These are phyloP conservation scores for Tenthredo notha DNA, from an alignment of 2,888 invertebrate genomes.

Conservation along the genomic window DNA sequence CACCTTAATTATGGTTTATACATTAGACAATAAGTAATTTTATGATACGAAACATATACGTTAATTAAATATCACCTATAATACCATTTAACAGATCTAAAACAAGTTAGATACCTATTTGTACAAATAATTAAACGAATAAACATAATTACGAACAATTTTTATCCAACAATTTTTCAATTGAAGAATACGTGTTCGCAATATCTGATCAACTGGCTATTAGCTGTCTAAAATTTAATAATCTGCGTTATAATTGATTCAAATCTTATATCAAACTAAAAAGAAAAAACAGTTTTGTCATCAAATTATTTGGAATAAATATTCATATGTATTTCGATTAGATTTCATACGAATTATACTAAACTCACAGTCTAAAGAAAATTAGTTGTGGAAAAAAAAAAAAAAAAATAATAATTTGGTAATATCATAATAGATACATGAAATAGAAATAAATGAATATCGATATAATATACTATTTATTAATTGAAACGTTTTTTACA, in stretches of 20 bases:
- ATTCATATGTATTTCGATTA: background rate
- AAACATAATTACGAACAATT: background rate
- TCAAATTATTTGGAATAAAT: background rate
- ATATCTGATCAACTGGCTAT: background rate
- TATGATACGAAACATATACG: background rate
- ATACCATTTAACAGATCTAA: background rate
- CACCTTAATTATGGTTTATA: background rate
- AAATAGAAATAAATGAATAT: conserved; percentile 2
- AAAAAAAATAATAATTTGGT: background rate
- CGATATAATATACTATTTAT: conserved; percentile 32
- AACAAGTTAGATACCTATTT: background rate
- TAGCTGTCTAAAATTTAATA: background rate
- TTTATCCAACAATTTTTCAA: background rate
- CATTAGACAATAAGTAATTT: background rate
- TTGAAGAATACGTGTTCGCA: background rate
- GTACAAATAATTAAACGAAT: background rate
- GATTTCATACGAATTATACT: background rate
- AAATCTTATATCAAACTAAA: background rate
- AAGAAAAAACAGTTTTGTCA: background rate
- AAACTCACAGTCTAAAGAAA: background rate
- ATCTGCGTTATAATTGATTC: background rate
- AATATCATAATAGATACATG: background rate
- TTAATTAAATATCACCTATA: background rate
- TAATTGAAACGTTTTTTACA: conserved; percentile 54
- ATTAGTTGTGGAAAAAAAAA: background rate